Conservation (phyloP, 2,113 vertebrate genomes). For the Quiscalus mexicanus region DNA sequence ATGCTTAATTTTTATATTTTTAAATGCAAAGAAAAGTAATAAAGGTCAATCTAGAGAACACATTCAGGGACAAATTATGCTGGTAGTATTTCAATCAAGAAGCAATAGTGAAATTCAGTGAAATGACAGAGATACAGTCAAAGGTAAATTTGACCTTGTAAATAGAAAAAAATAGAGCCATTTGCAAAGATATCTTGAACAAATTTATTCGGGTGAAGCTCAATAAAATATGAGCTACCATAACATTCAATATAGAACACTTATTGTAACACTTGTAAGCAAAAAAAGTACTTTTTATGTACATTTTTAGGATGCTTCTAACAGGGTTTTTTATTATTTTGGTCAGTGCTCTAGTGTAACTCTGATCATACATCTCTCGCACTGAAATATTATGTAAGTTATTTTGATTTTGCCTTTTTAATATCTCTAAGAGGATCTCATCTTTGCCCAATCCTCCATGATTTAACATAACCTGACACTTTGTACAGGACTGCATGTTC, state of each 20-base stretch:
- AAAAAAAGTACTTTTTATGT: not conserved
- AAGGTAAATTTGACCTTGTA: not conserved
- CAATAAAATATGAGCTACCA: not conserved
- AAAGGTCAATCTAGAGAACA: not conserved
- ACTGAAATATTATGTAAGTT: not conserved
- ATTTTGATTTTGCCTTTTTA: conserved; percentile 46
- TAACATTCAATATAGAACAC: not conserved
- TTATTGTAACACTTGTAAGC: not conserved
- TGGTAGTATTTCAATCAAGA: not conserved
- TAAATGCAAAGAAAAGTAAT: not conserved
- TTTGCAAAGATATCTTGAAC: not conserved
- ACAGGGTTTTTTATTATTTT: not conserved
- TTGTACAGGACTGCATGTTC: conserved; percentile 21
- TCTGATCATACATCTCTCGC: not conserved
- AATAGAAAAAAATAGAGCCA: not conserved
- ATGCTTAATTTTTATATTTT: not conserved
- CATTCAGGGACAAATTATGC: not conserved
- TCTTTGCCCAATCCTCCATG: not conserved
- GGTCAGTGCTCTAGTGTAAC: not conserved
- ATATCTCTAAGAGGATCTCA: not conserved
- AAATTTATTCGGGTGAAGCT: not conserved
- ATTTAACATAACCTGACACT: conserved; percentile 39
- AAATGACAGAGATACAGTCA: not conserved
- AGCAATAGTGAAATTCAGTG: not conserved
- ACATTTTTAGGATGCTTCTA: not conserved